Evolutionary conservation across 1,140 invertebrate species (phyloP).

Genomic region (Ostrea denselamellosa): DNA sequence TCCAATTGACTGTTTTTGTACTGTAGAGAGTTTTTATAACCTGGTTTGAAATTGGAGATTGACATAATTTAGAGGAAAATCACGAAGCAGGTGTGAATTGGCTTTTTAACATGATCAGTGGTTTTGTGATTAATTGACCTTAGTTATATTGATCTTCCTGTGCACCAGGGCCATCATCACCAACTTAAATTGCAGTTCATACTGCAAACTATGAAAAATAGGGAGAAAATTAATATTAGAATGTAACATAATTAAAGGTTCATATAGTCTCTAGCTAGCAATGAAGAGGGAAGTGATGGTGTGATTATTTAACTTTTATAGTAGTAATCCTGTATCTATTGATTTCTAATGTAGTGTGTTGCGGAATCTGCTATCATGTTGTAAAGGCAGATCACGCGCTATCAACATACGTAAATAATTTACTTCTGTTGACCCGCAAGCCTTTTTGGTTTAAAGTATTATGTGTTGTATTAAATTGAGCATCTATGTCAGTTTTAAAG

Average conservation of each 20-base stretch:
- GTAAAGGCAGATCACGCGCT: not conserved
- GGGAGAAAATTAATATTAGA: not conserved
- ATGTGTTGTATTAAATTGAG: not conserved
- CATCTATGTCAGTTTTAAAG: not conserved
- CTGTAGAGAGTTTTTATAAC: not conserved
- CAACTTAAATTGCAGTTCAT: not conserved
- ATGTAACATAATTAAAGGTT: not conserved
- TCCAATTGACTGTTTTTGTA: not conserved
- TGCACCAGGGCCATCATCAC: not conserved
- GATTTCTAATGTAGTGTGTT: slow-evolving; percentile 17
- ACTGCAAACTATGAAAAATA: not conserved
- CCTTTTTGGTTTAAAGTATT: not conserved
- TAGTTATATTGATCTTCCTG: not conserved
- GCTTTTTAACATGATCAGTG: not conserved
- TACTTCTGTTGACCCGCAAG: not conserved
- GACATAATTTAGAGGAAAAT: not conserved
- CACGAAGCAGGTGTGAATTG: not conserved
- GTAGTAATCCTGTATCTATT: slow-evolving; percentile 1
- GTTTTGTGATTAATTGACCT: not conserved
- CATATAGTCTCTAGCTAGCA: not conserved
- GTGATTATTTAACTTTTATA: slow-evolving; percentile 23
- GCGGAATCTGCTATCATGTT: not conserved
- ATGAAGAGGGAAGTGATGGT: not conserved
- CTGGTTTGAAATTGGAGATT: not conserved
- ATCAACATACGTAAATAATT: slow-evolving; percentile 37